Conservation (phyloP, 2,888 invertebrate genomes). For the Drosophila paranaensis region DNA sequence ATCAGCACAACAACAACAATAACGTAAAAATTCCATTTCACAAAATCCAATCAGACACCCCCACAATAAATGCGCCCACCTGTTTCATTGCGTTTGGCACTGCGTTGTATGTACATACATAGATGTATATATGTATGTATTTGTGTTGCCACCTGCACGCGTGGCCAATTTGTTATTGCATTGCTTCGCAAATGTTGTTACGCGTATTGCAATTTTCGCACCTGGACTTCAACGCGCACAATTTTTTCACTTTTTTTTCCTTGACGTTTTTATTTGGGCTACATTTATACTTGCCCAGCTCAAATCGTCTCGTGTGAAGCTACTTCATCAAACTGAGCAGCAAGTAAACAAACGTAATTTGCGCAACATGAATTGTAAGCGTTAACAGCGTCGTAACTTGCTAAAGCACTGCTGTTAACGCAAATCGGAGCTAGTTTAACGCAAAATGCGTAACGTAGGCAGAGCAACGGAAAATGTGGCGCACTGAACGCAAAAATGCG, state of each 20-base stretch:
- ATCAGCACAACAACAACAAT: slow-evolving; percentile 37
- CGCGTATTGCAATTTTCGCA: slow-evolving; percentile 53
- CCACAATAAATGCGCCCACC: slow-evolving; percentile 57
- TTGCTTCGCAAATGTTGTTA: slow-evolving; percentile 48
- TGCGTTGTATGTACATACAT: slow-evolving; percentile 14
- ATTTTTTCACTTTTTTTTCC: slow-evolving; percentile 22
- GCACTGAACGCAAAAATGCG: not conserved
- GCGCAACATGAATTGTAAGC: slow-evolving; percentile 25
- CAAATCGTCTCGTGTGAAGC: slow-evolving; percentile 44
- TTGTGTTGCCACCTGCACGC: slow-evolving; percentile 44
- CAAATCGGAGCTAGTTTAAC: slow-evolving; percentile 6
- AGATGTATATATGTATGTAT: not conserved
- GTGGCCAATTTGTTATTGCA: slow-evolving; percentile 59
- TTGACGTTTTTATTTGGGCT: slow-evolving; percentile 7
- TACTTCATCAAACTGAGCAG: slow-evolving; percentile 47
- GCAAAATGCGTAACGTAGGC: slow-evolving; percentile 10
- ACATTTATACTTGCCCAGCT: not conserved
- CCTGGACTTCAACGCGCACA: slow-evolving; percentile 33
- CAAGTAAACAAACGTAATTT: slow-evolving; percentile 59
- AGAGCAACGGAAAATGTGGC: not conserved
- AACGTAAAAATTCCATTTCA: slow-evolving; percentile 42
- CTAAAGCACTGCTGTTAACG: slow-evolving; percentile 18
- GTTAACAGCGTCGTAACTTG: slow-evolving; percentile 17
- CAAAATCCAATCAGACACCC: slow-evolving; percentile 37
- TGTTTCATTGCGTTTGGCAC: slow-evolving; percentile 55